Evolutionary conservation across 2,888 invertebrate genomes (phyloP).

Genomic region (Eupithecia subumbrata): DNA sequence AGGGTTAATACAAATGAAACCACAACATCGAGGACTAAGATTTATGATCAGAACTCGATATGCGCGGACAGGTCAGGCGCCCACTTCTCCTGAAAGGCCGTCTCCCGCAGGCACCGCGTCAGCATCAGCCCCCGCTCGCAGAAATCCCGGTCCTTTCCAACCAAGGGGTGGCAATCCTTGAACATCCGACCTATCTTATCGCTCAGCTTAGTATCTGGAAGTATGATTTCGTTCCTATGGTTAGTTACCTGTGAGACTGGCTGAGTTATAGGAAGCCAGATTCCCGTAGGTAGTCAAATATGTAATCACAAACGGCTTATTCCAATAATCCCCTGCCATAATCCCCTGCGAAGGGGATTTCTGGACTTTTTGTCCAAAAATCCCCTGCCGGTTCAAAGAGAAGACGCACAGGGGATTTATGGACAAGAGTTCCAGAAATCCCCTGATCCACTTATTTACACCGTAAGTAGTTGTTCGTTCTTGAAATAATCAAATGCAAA

Average conservation of each 20-base stretch:
- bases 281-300: neutral
- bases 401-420: no score
- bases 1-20: neutral
- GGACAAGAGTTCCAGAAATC: no score
- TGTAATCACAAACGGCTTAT: no score
- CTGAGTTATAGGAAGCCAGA: neutral
- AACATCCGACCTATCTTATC: neutral
- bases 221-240: neutral
- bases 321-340: no score
- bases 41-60: neutral
- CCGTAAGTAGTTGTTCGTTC: no score
- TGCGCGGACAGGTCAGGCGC: neutral
- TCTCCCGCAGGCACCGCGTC: neutral
- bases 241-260: neutral
- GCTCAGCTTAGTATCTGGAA: neutral
- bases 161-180: neutral
- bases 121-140: neutral
- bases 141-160: neutral
- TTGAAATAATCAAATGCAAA: no score
- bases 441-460: no score
- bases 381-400: no score
- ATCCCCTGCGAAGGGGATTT: no score
- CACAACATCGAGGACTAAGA: neutral
- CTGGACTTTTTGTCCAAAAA: no score
- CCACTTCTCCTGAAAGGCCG: conserved; percentile 1